A percentile compares a stretch with the other conserved stretches of the same genome.
These are phyloP conservation scores for Diacarnus erythraeanus DNA, from an alignment of 37 sponge, comb jelly and placozoan genomes.

Conservation along the genomic window DNA sequence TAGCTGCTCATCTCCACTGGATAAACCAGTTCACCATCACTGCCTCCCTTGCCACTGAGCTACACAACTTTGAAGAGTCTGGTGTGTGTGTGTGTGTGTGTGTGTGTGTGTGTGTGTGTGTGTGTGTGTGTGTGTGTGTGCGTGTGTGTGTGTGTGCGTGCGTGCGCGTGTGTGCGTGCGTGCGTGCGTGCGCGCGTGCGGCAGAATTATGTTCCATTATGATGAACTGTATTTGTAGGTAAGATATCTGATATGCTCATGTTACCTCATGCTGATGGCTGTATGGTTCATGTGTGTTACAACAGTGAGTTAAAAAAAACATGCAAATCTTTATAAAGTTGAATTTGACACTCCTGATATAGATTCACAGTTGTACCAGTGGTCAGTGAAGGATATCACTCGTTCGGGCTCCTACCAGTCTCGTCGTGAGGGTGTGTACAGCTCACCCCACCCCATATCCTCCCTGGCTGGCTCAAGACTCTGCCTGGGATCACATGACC, in stretches of 20 bases:
- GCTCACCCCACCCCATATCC: neutral
- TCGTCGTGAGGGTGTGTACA: conserved; percentile 3
- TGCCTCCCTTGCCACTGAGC: conserved; percentile 32
- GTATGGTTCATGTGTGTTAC: conserved; percentile 55
- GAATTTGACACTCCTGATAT: neutral
- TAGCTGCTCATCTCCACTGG: conserved; percentile 20
- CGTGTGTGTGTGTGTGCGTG: conserved; percentile 22
- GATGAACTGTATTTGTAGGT: conserved; percentile 24
- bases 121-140: neutral
- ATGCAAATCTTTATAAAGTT: neutral
- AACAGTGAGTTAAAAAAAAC: conserved; percentile 27
- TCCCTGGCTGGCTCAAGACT: conserved; percentile 24
- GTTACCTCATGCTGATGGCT: conserved; percentile 61
- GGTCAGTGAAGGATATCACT: conserved; percentile 58
- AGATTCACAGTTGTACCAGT: conserved; percentile 41
- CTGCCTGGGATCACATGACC: conserved; percentile 31
- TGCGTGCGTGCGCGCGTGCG: no score
- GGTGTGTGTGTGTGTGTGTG: conserved; percentile 3
- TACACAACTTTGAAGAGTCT: conserved; percentile 2
- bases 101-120: neutral
- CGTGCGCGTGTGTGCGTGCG: conserved; percentile 8
- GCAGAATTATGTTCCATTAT: neutral
- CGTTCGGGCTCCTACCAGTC: conserved; percentile 48
- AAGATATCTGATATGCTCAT: conserved; percentile 32
- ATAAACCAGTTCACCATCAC: conserved; percentile 29